Evolutionary conservation across 2,797 vertebrate genomes (phyloP).

Genomic region (Schizopygopsis pylzovi): DNA sequence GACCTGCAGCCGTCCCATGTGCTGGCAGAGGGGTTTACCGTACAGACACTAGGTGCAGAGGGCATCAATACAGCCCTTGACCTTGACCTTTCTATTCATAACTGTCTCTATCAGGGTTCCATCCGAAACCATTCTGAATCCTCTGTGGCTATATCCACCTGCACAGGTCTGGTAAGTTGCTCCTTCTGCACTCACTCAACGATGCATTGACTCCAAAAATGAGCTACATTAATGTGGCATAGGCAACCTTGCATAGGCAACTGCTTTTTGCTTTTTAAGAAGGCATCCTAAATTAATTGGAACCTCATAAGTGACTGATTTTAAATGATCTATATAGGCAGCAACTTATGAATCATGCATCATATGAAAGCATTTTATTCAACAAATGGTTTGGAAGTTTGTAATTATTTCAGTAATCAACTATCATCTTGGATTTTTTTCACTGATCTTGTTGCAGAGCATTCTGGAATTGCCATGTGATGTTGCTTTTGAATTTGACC

Average conservation of each 20-base stretch:
- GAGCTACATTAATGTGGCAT: background rate
- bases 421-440: background rate
- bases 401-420: background rate
- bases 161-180: conserved; percentile 90
- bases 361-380: background rate
- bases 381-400: background rate
- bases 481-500: background rate
- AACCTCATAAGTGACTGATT: background rate
- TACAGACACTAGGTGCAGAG: conserved; percentile 85
- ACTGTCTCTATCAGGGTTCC: conserved; percentile 95
- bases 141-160: conserved; percentile 91
- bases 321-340: background rate
- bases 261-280: background rate
- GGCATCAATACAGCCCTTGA: conserved; percentile 76
- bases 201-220: background rate
- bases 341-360: background rate
- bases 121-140: conserved; percentile 89
- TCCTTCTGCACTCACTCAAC: background rate
- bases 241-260: background rate
- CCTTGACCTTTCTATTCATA: conserved; percentile 73
- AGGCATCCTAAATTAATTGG: background rate
- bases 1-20: conserved; percentile 87
- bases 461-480: background rate
- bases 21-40: conserved; percentile 86
- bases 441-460: background rate